Percentiles rank a stretch among this genome's conserved stretches.
These are phyloP conservation scores for Dipodomys ordii DNA, from an alignment of 2,113 vertebrate genomes.

Conservation along the genomic window DNA sequence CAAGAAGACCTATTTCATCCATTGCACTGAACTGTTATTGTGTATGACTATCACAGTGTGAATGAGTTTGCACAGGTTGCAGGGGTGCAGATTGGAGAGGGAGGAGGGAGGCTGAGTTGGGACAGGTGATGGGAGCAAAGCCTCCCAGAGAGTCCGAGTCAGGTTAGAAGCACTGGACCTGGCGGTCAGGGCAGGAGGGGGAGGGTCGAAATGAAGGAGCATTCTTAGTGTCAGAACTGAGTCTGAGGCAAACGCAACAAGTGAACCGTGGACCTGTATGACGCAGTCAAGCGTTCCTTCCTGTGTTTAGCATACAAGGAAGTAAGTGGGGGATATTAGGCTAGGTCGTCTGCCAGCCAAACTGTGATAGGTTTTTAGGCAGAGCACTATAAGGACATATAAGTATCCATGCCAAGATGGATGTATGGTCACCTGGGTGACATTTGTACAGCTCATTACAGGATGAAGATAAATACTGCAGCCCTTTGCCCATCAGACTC, in stretches of 20 bases:
- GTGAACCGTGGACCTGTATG: accelerated
- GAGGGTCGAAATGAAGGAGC: not conserved
- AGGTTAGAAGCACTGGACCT: not conserved
- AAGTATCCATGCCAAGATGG: not conserved
- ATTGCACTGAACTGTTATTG: not conserved
- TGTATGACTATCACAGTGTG: not conserved
- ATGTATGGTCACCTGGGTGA: not conserved
- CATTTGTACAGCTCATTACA: not conserved
- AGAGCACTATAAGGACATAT: not conserved
- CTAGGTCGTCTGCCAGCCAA: not conserved
- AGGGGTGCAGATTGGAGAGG: not conserved
- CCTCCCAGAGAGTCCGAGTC: not conserved
- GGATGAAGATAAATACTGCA: not conserved
- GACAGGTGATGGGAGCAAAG: not conserved
- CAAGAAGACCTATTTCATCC: not conserved
- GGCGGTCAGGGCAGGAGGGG: not conserved
- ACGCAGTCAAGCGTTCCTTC: not conserved
- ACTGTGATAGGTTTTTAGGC: not conserved
- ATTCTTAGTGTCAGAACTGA: not conserved
- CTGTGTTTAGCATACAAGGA: not conserved
- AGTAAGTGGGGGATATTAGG: not conserved
- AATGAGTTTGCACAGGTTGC: not conserved
- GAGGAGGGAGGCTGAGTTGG: not conserved
- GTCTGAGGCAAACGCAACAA: not conserved
- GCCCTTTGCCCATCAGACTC: not conserved